Conservation (phyloP, 1,140 invertebrate species). For the Drosophila bifasciata region DNA sequence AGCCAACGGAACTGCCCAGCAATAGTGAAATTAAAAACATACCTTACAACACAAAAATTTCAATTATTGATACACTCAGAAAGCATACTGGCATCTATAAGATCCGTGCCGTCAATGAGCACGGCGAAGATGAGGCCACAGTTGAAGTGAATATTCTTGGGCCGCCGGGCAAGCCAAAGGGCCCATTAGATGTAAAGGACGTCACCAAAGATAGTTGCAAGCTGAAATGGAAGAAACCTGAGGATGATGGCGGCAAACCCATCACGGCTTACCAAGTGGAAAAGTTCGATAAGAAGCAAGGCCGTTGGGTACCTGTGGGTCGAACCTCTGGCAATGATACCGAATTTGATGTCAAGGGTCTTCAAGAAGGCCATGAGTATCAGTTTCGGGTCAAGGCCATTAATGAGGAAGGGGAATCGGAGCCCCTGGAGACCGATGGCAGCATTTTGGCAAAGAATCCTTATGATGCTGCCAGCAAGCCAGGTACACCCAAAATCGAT, state of each 20-base stretch:
- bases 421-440: conserved; percentile 95
- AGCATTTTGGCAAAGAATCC: conserved; percentile 84
- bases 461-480: conserved; percentile 93
- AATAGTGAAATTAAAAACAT: conserved; percentile 94
- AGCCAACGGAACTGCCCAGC: conserved; percentile 85
- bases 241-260: conserved; percentile 98
- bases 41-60: conserved; percentile 97
- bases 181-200: conserved; percentile 96
- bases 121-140: conserved; percentile 96
- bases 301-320: conserved; percentile 96
- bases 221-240: conserved; percentile 98
- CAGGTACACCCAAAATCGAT: conserved; percentile 93
- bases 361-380: conserved; percentile 97
- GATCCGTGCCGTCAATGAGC: conserved; percentile 95
- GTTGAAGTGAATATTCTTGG: conserved; percentile 96
- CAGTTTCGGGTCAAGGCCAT: conserved; percentile 98
- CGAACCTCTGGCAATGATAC: conserved; percentile 90
- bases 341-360: conserved; percentile 95
- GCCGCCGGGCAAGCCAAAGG: conserved; percentile 92
- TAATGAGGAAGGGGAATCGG: conserved; percentile 98
- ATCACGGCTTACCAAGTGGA: conserved; percentile 98
- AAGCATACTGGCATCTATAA: conserved; percentile 95
- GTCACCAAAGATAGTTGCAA: conserved; percentile 95
- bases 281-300: conserved; percentile 96
- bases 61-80: conserved; percentile 92